A percentile compares a stretch with the other conserved stretches of the same genome.
These are phyloP conservation scores for Poecilia velifera DNA, from an alignment of 2,797 vertebrate species.

Conservation along the genomic window DNA sequence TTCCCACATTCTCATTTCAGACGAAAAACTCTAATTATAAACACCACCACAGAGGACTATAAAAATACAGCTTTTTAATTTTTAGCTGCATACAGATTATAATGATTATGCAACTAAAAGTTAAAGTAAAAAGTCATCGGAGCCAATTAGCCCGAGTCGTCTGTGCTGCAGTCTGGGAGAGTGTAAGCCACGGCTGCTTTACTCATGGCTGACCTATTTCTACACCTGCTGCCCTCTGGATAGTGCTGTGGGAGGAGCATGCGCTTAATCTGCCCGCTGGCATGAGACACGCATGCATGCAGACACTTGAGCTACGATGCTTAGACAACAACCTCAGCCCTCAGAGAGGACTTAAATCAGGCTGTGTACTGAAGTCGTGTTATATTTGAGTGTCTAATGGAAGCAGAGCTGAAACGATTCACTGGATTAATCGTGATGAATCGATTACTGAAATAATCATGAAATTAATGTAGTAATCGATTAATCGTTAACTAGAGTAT, in stretches of 20 bases:
- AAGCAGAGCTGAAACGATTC: neutral
- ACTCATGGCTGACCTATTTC: slow-evolving; percentile 74
- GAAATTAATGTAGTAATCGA: too few species aligned
- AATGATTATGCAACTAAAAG: slow-evolving; percentile 19
- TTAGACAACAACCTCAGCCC: slow-evolving; percentile 20
- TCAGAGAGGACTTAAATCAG: slow-evolving; percentile 42
- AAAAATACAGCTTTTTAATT: neutral
- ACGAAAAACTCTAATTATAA: neutral
- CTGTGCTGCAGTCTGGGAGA: slow-evolving; percentile 19
- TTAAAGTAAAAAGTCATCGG: slow-evolving; percentile 14
- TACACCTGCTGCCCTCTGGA: slow-evolving; percentile 57
- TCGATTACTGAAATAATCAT: too few species aligned
- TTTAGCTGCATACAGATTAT: neutral
- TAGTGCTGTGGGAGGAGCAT: slow-evolving; percentile 38
- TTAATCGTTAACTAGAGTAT: too few species aligned
- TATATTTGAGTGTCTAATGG: slow-evolving; percentile 7
- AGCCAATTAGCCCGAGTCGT: slow-evolving; percentile 12
- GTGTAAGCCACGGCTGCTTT: slow-evolving; percentile 41
- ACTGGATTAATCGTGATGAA: too few species aligned
- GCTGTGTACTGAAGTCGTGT: slow-evolving; percentile 15
- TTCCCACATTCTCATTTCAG: neutral
- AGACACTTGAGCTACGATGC: slow-evolving; percentile 33
- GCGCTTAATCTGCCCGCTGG: slow-evolving; percentile 15
- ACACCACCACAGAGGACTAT: neutral
- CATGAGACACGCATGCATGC: slow-evolving; percentile 15